Evolutionary conservation across 2,113 vertebrate genomes (phyloP).

Genomic region (Rhagologus leucostigma): DNA sequence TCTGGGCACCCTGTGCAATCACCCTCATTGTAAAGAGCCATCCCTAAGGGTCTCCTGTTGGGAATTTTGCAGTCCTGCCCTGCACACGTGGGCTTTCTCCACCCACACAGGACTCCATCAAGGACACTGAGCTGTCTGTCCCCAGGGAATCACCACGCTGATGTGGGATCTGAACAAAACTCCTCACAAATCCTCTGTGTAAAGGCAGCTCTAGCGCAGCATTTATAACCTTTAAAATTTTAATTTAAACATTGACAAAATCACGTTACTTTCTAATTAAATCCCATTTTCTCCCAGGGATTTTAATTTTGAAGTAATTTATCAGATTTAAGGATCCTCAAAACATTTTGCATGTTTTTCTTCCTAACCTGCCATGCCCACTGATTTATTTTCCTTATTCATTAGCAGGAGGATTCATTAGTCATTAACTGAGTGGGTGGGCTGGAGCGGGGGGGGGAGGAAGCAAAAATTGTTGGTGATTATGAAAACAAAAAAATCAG

Average conservation of each 20-base stretch:
- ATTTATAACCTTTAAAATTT: constrained; percentile 61
- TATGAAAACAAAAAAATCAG: constrained; percentile 66
- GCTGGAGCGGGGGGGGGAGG: background rate
- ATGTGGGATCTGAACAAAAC: background rate
- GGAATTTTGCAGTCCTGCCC: background rate
- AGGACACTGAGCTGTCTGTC: background rate
- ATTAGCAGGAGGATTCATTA: constrained; percentile 79
- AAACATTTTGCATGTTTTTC: constrained; percentile 76
- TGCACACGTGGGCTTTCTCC: fast-evolving
- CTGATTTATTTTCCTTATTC: constrained; percentile 88
- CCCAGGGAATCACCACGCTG: background rate
- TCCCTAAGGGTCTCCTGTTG: background rate
- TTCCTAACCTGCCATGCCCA: constrained; percentile 85
- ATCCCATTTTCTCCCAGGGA: constrained; percentile 79
- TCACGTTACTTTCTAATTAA: constrained; percentile 75
- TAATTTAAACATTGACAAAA: constrained; percentile 78
- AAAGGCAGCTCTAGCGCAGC: background rate
- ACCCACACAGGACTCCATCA: fast-evolving
- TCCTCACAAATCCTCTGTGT: background rate
- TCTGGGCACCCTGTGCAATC: background rate
- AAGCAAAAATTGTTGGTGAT: constrained; percentile 45
- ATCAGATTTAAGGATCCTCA: constrained; percentile 83
- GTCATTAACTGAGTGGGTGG: constrained; percentile 80
- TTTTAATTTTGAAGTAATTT: constrained; percentile 87
- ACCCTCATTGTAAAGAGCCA: background rate